Conservation (phyloP, 2,797 vertebrate species). For the Sternarchorhynchus goeldii region DNA sequence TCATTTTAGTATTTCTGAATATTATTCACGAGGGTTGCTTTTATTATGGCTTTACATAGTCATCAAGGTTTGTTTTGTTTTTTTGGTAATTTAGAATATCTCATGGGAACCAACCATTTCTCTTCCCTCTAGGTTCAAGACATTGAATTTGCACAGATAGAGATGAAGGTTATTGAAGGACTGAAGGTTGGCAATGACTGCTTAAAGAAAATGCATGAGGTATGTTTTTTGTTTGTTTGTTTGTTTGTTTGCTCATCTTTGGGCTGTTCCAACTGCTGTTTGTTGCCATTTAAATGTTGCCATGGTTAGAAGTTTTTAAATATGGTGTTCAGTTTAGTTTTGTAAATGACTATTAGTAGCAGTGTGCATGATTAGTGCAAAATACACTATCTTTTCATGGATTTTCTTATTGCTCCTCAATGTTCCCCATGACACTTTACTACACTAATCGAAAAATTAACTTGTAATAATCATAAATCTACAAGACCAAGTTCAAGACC, state of each 20-base stretch:
- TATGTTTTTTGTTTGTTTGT: constrained; percentile 41
- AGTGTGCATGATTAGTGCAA: not conserved
- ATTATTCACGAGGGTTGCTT: too few species aligned
- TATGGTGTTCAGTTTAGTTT: not conserved
- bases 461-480: too few species aligned
- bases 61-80: not conserved
- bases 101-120: not conserved
- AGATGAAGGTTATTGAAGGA: constrained; percentile 92
- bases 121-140: constrained; percentile 76
- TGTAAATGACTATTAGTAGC: not conserved
- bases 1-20: too few species aligned
- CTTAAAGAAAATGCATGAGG: constrained; percentile 89
- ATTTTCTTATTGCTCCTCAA: not conserved
- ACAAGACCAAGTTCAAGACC: too few species aligned
- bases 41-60: too few species aligned
- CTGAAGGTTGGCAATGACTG: constrained; percentile 92
- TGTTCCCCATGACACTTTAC: not conserved
- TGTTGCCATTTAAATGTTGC: not conserved
- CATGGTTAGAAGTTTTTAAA: not conserved
- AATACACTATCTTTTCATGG: not conserved
- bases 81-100: not conserved
- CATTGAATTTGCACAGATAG: constrained; percentile 94
- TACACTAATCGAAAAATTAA: too few species aligned
- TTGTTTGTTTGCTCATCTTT: not conserved
- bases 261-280: not conserved